Percentiles rank a stretch among this genome's conserved stretches.
phyloP scores from a whole-genome alignment of 2,113 vertebrate genomes.

The Kobus ellipsiprymnus region DNA sequence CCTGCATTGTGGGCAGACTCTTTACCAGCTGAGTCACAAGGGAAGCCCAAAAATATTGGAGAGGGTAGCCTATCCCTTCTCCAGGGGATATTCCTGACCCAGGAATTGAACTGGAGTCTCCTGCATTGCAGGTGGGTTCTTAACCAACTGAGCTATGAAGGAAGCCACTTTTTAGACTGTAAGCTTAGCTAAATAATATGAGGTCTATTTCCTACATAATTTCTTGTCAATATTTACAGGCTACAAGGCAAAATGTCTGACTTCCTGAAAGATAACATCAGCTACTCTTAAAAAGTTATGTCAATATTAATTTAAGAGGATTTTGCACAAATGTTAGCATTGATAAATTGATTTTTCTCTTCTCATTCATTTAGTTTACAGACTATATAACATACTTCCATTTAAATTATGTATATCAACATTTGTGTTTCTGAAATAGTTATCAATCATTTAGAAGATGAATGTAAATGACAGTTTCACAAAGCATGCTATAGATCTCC shows the following conservation, averaged over 20 bases:
- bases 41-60: neutral
- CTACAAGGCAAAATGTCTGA: neutral
- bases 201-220: neutral
- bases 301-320: constrained; percentile 65
- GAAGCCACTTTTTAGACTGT: neutral
- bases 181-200: neutral
- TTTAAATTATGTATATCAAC: constrained; percentile 63
- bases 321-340: constrained; percentile 17
- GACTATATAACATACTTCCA: constrained; percentile 9
- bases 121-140: neutral
- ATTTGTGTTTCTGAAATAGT: constrained; percentile 25
- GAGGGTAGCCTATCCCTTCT: neutral
- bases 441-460: constrained; percentile 46
- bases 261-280: constrained; percentile 18
- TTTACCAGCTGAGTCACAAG: neutral
- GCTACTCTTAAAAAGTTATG: constrained; percentile 25
- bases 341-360: constrained; percentile 52
- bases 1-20: neutral
- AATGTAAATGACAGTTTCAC: constrained; percentile 44
- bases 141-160: neutral
- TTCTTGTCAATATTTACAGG: neutral
- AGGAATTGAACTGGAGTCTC: neutral
- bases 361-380: constrained; percentile 51
- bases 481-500: constrained; percentile 36
- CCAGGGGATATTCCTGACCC: neutral